Conservation (phyloP, 2,113 vertebrate genomes). For the Nerophis ophidion region DNA sequence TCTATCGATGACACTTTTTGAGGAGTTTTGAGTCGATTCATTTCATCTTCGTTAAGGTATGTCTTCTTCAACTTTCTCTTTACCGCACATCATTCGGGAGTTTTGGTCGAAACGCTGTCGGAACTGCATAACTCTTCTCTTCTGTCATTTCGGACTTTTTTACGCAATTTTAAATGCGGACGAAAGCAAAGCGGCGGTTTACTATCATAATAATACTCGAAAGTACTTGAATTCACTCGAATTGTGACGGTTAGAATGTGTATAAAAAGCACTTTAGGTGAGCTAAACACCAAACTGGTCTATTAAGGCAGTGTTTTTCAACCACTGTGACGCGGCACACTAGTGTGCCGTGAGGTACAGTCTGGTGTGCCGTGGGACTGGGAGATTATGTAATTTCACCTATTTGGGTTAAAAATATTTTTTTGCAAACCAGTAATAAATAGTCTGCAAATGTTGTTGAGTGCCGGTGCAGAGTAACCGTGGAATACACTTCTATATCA, state of each 20-base stretch:
- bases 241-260: not conserved
- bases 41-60: conserved; percentile 37
- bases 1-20: conserved; percentile 24
- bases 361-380: too few species aligned
- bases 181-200: conserved; percentile 20
- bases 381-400: too few species aligned
- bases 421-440: too few species aligned
- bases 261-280: not conserved
- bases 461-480: too few species aligned
- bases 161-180: conserved; percentile 19
- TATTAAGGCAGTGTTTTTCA: too few species aligned
- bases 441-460: too few species aligned
- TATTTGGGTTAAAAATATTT: too few species aligned
- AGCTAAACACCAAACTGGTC: not conserved
- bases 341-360: too few species aligned
- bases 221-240: not conserved
- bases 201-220: not conserved
- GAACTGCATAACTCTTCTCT: not conserved
- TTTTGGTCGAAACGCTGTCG: not conserved
- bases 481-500: too few species aligned
- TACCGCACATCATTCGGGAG: too few species aligned
- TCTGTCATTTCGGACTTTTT: not conserved
- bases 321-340: too few species aligned
- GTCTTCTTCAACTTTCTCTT: conserved; percentile 13
- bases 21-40: conserved; percentile 36